phyloP scores from a whole-genome alignment of 2,113 vertebrate species.

The Triplophysa rosa region DNA sequence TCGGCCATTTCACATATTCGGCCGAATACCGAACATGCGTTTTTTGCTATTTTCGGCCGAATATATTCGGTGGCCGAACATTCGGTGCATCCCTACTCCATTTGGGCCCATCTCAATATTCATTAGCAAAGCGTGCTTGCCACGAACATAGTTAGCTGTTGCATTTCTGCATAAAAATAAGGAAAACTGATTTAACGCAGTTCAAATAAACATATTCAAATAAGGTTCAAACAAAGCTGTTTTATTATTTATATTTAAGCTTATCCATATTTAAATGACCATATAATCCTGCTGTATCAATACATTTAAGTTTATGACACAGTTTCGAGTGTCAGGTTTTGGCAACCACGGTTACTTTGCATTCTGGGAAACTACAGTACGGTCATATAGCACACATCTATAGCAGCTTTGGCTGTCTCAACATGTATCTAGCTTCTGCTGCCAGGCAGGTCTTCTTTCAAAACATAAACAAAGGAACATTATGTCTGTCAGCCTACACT shows the following conservation, averaged over 20 bases:
- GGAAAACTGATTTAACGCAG: not conserved
- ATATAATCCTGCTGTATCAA: not conserved
- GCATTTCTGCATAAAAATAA: not conserved
- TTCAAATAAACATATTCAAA: conserved; percentile 25
- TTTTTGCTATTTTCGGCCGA: too few species aligned
- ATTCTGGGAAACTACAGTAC: conserved; percentile 15
- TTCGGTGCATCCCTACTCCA: too few species aligned
- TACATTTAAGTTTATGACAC: not conserved
- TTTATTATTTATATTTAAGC: not conserved
- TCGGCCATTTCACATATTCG: too few species aligned
- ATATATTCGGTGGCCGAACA: too few species aligned
- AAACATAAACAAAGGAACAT: conserved; percentile 56
- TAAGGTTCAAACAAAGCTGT: not conserved
- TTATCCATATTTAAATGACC: conserved; percentile 3
- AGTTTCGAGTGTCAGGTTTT: not conserved
- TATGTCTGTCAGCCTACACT: conserved; percentile 51
- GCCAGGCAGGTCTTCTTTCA: conserved; percentile 38
- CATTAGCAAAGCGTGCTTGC: conserved; percentile 29
- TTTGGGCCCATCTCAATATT: conserved; percentile 48
- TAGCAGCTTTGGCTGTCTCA: conserved; percentile 16
- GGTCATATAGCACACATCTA: not conserved
- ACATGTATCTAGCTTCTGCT: conserved; percentile 24
- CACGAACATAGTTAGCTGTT: conserved; percentile 23
- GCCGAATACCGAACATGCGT: too few species aligned
- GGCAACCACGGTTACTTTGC: not conserved